phyloP scores from a whole-genome alignment of 2,888 invertebrate genomes.

The Antheraea assamensis region DNA sequence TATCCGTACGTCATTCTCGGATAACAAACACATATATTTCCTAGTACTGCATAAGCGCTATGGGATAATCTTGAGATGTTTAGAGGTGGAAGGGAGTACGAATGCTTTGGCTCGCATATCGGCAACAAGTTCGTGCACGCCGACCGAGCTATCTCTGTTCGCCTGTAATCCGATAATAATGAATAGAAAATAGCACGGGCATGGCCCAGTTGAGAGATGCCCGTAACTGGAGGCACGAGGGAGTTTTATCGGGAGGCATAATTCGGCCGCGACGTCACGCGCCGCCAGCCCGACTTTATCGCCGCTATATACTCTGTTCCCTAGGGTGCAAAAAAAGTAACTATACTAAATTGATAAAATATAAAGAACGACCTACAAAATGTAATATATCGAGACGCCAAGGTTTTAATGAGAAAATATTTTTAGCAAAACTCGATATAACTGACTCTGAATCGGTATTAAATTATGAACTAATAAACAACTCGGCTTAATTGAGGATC shows the following conservation, averaged over 20 bases:
- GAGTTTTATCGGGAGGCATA: constrained; percentile 65
- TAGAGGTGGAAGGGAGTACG: constrained; percentile 28
- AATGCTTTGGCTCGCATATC: constrained; percentile 28
- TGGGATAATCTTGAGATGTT: constrained; percentile 37
- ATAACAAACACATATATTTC: constrained; percentile 19
- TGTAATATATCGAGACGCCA: constrained; percentile 17
- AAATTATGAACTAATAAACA: constrained; percentile 41
- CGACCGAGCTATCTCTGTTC: constrained; percentile 34
- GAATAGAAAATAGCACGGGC: constrained; percentile 36
- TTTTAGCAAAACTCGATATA: constrained; percentile 24
- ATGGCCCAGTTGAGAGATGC: constrained; percentile 59
- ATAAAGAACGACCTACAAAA: constrained; percentile 18
- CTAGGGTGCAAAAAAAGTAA: constrained; percentile 45
- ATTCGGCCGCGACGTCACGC: constrained; percentile 68
- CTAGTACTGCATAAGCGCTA: constrained; percentile 26
- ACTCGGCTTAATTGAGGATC: constrained; percentile 30
- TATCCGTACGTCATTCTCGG: constrained; percentile 19
- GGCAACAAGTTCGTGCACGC: constrained; percentile 35
- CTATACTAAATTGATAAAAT: constrained; percentile 28
- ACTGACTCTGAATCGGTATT: constrained; percentile 31
- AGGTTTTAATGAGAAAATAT: background rate
- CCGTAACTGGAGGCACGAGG: constrained; percentile 62
- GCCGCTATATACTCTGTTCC: constrained; percentile 51
- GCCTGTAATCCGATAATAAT: constrained; percentile 40
- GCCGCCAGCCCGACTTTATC: constrained; percentile 60